Percentiles rank a stretch among this genome's conserved stretches.
phyloP scores from a whole-genome alignment of 2,113 vertebrate species.

The Chaetodon auriga region DNA sequence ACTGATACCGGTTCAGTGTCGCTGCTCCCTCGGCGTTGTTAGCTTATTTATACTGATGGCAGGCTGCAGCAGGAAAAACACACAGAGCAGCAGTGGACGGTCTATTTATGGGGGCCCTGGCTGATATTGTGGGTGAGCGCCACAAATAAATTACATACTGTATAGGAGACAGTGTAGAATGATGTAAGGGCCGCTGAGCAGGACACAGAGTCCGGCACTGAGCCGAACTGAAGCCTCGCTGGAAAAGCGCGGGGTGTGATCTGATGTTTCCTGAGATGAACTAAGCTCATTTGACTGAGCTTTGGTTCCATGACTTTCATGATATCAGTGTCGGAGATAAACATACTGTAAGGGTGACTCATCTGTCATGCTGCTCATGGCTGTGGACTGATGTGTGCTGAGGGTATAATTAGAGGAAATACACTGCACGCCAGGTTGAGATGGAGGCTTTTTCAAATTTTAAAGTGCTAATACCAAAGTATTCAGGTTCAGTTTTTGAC shows the following conservation, averaged over 20 bases:
- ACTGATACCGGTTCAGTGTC: slow-evolving; percentile 1
- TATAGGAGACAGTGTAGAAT: slow-evolving; percentile 59
- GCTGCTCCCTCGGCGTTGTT: slow-evolving; percentile 45
- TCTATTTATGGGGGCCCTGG: slow-evolving; percentile 72
- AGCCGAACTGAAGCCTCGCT: slow-evolving; percentile 26
- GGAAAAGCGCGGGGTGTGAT: slow-evolving; percentile 16
- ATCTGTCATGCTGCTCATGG: neutral
- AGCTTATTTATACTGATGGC: slow-evolving; percentile 59
- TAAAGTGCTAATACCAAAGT: slow-evolving; percentile 26
- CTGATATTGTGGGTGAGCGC: slow-evolving; percentile 67
- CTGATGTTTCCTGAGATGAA: slow-evolving; percentile 20
- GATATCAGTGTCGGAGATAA: slow-evolving; percentile 2
- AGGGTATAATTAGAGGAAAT: slow-evolving; percentile 14
- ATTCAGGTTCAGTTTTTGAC: slow-evolving; percentile 35
- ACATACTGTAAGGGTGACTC: neutral
- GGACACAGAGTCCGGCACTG: slow-evolving; percentile 39
- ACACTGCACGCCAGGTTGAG: neutral
- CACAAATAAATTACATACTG: slow-evolving; percentile 68
- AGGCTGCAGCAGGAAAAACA: slow-evolving; percentile 49
- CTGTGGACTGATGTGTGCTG: slow-evolving; percentile 3
- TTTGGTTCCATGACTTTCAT: slow-evolving; percentile 14
- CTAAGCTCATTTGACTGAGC: slow-evolving; percentile 3
- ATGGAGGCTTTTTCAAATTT: neutral
- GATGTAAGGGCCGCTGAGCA: slow-evolving; percentile 55
- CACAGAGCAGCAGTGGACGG: slow-evolving; percentile 38